Evolutionary conservation across 1,140 invertebrate genomes (phyloP).

Genomic region (Apis mellifera): Amel_HAv3.1 CM009938.2:399501-400000

Average conservation of each 20-base stretch:
- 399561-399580: constrained; percentile 60
- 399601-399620: constrained; percentile 65
- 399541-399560: background rate
- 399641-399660: constrained; percentile 47
- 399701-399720: background rate
- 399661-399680: constrained; percentile 19
- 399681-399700: background rate
- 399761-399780: too few relatives aligned
- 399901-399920: background rate
- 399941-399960: background rate
- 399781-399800: background rate
- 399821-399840: background rate
- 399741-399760: background rate
- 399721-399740: background rate
- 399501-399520: background rate
- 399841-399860: background rate
- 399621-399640: constrained; percentile 52
- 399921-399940: background rate
- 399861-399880: background rate
- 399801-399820: background rate
- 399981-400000: too few relatives aligned
- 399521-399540: too few relatives aligned
- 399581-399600: constrained; percentile 69
- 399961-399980: too few relatives aligned
- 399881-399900: background rate